Conservation (phyloP, 2,888 invertebrate genomes). For the Patella caerulea region DNA sequence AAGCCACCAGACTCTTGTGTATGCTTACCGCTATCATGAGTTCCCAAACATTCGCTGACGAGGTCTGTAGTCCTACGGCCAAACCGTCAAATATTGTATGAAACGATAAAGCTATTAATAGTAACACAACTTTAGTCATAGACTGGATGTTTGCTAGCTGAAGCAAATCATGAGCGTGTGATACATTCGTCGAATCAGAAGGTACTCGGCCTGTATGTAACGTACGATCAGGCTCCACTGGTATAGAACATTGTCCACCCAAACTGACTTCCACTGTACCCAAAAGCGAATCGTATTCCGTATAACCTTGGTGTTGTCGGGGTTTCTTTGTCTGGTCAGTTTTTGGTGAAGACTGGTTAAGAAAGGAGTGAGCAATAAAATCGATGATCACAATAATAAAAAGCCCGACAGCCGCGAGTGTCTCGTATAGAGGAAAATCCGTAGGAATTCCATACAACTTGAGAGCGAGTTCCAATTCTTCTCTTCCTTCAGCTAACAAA, state of each 20-base stretch:
- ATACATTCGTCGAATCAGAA: no score
- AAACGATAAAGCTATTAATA: conserved; percentile 74
- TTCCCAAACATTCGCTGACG: conserved; percentile 70
- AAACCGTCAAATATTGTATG: conserved; percentile 76
- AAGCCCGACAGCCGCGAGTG: conserved; percentile 61
- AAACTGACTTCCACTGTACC: no score
- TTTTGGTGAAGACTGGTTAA: conserved; percentile 1
- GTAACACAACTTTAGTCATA: conserved; percentile 56
- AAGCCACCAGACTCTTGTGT: conserved; percentile 75
- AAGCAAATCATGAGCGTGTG: no score
- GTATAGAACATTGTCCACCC: no score
- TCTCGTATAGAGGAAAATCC: conserved; percentile 63
- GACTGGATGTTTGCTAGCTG: no score
- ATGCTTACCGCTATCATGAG: conserved; percentile 73
- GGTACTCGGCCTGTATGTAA: no score
- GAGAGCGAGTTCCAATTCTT: conserved; percentile 47
- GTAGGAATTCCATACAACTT: background rate
- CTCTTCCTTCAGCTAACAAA: conserved; percentile 68
- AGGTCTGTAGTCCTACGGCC: conserved; percentile 74
- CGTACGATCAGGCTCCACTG: no score
- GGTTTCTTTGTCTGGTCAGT: background rate
- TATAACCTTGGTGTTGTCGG: no score
- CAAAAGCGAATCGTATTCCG: no score
- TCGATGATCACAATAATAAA: conserved; percentile 65
- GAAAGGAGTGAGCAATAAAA: conserved; percentile 24